phyloP scores from a whole-genome alignment of 2,113 vertebrate genomes.

The Ailurus styani region DNA sequence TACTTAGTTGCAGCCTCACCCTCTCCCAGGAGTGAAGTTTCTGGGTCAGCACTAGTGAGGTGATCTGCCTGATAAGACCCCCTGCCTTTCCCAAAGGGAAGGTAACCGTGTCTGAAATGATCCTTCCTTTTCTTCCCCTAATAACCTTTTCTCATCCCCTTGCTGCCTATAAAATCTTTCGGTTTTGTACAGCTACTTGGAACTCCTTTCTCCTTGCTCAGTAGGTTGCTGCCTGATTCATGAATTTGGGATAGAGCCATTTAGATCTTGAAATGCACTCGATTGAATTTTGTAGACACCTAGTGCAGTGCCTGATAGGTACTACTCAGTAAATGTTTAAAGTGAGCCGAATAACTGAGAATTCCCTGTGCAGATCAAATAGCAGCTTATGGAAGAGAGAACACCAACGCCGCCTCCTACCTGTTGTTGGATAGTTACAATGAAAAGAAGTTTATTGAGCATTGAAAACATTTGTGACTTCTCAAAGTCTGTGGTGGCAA shows the following conservation, averaged over 20 bases:
- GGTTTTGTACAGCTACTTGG: background rate
- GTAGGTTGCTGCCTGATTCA: background rate
- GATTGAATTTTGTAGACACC: background rate
- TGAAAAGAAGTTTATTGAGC: background rate
- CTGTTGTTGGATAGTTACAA: background rate
- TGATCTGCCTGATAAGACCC: background rate
- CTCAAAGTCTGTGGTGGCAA: background rate
- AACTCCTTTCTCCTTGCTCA: background rate
- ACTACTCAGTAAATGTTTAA: background rate
- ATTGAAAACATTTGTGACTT: conserved; percentile 24
- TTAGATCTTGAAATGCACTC: background rate
- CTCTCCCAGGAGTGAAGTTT: background rate
- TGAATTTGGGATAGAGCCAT: background rate
- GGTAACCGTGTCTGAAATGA: background rate
- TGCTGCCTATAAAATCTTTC: background rate
- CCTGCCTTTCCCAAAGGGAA: background rate
- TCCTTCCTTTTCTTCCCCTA: background rate
- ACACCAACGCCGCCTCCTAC: background rate
- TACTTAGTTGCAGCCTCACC: background rate
- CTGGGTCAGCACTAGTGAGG: background rate
- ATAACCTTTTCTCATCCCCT: background rate
- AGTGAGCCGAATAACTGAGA: background rate
- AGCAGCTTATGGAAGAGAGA: background rate
- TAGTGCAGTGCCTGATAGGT: background rate
- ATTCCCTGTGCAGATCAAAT: background rate